Evolutionary conservation across 1,140 invertebrate species (phyloP), one percentile per base, ranked within the genome.

Genomic region (Drosophila suzukii): DNA sequence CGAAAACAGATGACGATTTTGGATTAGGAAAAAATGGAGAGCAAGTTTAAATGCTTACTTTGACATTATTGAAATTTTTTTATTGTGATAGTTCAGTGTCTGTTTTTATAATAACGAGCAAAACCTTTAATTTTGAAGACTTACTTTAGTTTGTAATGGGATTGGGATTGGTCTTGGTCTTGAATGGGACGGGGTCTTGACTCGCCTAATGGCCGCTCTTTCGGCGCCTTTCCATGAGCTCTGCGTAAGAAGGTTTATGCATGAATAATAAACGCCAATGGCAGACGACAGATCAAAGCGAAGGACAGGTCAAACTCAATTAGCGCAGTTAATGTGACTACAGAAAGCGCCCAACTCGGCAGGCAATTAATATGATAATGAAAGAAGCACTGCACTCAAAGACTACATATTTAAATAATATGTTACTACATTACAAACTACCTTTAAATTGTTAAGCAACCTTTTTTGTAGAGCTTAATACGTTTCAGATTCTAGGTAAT

Each of bases 171-270:
- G 5, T 8, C 30, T 39, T 75, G 27, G 3, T 27, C 27, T 27
- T 7, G 2, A 30, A 41, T 49, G 67, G 8, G 13, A 17, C 11
- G 24, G 17, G 7, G 10, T 73, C 38, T 59, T 53, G 55, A 46
- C 38, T 39, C 63, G 38, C n/a, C 15, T 70, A 59, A 67, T 54
- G 51, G 17, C 32, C 49, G 32, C 70, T 81, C 27, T 82, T 83
- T 61, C 75, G 49, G 43, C 71, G 72, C 13, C 82, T 62, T 2
- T 86, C 82, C 27, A 73, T n/a, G 34, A 88, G 75, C 72, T 86
- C 82, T 86, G 82, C 53, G 83, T 82, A 55, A 70, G 55, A 47
- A 59, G 71, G 53, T 68, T 62, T 57, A 56, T 43, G 44, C 59
- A 81, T 71, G 46, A 59, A 56, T 75, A 56, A 75, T 43, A 34